These are phyloP conservation scores for Cottoperca gobio DNA, from an alignment of 2,797 vertebrate genomes.

Conservation along the genomic window DNA sequence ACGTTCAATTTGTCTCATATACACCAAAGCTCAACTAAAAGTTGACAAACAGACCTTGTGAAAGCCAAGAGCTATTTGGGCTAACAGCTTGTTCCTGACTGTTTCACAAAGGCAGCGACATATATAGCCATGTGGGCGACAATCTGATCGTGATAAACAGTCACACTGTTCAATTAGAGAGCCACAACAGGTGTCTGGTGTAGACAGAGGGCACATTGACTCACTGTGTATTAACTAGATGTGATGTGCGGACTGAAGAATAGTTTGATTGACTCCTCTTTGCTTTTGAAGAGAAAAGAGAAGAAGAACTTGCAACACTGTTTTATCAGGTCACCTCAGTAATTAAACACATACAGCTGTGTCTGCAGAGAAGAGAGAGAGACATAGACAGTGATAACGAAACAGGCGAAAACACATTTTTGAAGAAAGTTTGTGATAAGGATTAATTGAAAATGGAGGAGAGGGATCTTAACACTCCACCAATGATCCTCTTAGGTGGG, in stretches of 20 bases:
- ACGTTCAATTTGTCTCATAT: slow-evolving; percentile 45
- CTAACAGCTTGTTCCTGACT: slow-evolving; percentile 48
- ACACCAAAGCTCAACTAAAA: slow-evolving; percentile 27
- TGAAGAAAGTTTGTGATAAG: slow-evolving; percentile 45
- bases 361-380: slow-evolving; percentile 6
- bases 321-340: slow-evolving; percentile 46
- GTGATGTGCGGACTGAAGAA: slow-evolving; percentile 22
- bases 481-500: slow-evolving; percentile 59
- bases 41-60: slow-evolving; percentile 37
- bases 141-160: slow-evolving; percentile 52
- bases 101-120: slow-evolving; percentile 34
- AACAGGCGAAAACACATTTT: slow-evolving; percentile 52
- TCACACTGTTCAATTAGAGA: slow-evolving; percentile 54
- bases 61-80: slow-evolving; percentile 36
- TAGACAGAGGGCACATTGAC: slow-evolving; percentile 42
- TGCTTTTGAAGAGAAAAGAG: slow-evolving; percentile 17
- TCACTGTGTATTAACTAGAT: slow-evolving; percentile 45
- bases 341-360: slow-evolving; percentile 59
- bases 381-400: slow-evolving; percentile 19
- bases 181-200: slow-evolving; percentile 71
- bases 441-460: slow-evolving; percentile 46
- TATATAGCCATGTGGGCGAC: slow-evolving; percentile 31
- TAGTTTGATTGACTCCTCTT: slow-evolving; percentile 47
- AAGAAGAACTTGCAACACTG: neutral
- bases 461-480: slow-evolving; percentile 49